Conservation (phyloP, 2,888 invertebrate species). For the Palloptera scutellata region DNA sequence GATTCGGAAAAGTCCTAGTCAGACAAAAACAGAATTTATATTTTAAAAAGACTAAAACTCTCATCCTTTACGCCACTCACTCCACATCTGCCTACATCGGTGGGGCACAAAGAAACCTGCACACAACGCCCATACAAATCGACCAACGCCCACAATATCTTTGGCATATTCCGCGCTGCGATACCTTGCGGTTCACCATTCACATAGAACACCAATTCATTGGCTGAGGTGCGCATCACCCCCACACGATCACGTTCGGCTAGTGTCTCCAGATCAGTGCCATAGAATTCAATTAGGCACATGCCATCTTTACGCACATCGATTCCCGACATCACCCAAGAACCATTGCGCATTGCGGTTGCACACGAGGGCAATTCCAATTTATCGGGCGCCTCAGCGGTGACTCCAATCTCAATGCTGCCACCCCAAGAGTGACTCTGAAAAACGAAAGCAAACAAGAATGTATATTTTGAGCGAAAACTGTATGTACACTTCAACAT, state of each 20-base stretch:
- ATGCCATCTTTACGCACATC: slow-evolving; percentile 86
- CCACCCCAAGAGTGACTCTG: slow-evolving; percentile 84
- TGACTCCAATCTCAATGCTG: slow-evolving; percentile 79
- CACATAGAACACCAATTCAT: slow-evolving; percentile 85
- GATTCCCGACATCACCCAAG: slow-evolving; percentile 92
- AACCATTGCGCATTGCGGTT: slow-evolving; percentile 79
- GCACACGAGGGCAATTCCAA: slow-evolving; percentile 79
- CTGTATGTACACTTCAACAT: background rate
- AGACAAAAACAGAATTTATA: background rate
- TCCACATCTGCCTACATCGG: slow-evolving; percentile 45
- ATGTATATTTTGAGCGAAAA: slow-evolving; percentile 23
- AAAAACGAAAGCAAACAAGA: slow-evolving; percentile 28
- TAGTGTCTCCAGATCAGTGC: slow-evolving; percentile 82
- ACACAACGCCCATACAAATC: slow-evolving; percentile 86
- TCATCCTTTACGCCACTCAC: slow-evolving; percentile 36
- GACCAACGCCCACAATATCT: slow-evolving; percentile 77
- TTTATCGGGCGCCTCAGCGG: slow-evolving; percentile 73
- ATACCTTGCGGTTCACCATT: slow-evolving; percentile 90
- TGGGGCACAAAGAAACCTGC: slow-evolving; percentile 70
- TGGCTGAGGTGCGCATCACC: slow-evolving; percentile 81
- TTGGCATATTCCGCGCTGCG: slow-evolving; percentile 80
- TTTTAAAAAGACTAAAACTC: background rate
- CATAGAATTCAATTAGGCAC: slow-evolving; percentile 83
- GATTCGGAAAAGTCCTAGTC: slow-evolving; percentile 44
- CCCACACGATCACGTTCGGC: slow-evolving; percentile 85